phyloP scores from a whole-genome alignment of 2,797 vertebrate species.

The Oceanodroma leucorhoa region DNA sequence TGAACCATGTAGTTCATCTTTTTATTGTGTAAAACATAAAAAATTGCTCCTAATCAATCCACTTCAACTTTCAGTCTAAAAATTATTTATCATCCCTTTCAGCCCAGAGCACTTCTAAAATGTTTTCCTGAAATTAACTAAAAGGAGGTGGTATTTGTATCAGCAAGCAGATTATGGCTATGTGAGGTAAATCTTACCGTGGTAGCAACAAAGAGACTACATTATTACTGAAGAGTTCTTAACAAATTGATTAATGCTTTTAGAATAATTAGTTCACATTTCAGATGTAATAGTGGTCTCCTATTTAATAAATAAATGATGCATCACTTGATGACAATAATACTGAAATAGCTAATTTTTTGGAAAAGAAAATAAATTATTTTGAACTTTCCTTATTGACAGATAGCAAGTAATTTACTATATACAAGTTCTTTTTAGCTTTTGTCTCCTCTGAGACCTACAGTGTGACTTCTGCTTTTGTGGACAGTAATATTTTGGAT shows the following conservation, averaged over 20 bases:
- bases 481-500: background rate
- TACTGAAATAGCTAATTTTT: conserved; percentile 1
- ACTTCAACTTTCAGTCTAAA: conserved; percentile 78
- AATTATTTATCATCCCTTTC: conserved; percentile 76
- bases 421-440: background rate
- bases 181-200: conserved; percentile 18
- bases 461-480: background rate
- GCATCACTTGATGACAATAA: conserved; percentile 10
- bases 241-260: conserved; percentile 74
- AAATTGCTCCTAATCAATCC: conserved; percentile 82
- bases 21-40: conserved; percentile 80
- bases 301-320: conserved; percentile 56
- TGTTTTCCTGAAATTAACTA: conserved; percentile 75
- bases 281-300: conserved; percentile 58
- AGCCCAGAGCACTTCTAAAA: conserved; percentile 64
- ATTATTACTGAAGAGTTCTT: conserved; percentile 63
- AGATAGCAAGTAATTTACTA: no score
- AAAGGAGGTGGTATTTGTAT: conserved; percentile 68
- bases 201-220: conserved; percentile 51
- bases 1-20: conserved; percentile 75
- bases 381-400: conserved; percentile 16
- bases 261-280: conserved; percentile 75
- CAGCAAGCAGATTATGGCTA: conserved; percentile 57
- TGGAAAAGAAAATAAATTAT: conserved; percentile 6
- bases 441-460: background rate